Evolutionary conservation across 2,113 vertebrate genomes (phyloP).

Genomic region (Strigops habroptila): DNA sequence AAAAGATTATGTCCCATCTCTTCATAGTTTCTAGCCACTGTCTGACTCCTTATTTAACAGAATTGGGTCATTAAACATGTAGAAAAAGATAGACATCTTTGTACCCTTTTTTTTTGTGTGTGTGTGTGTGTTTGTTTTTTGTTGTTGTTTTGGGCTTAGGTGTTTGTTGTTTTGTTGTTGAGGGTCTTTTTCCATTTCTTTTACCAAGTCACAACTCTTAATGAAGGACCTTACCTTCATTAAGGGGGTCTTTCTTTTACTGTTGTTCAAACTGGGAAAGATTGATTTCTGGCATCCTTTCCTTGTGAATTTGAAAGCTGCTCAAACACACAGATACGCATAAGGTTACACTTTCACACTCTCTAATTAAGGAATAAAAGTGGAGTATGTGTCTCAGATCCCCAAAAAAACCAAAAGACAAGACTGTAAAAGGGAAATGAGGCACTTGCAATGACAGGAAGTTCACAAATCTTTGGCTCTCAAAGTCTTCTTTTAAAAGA

Average conservation of each 20-base stretch:
- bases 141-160: neutral
- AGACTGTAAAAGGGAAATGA: neutral
- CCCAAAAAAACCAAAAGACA: neutral
- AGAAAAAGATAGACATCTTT: neutral
- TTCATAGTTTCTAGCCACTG: neutral
- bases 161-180: fast-evolving
- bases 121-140: no score
- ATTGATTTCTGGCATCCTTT: neutral
- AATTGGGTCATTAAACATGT: neutral
- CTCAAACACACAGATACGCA: neutral
- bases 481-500: neutral
- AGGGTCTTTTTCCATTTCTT: neutral
- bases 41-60: neutral
- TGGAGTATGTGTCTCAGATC: neutral
- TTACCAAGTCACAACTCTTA: neutral
- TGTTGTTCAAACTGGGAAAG: neutral
- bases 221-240: no score
- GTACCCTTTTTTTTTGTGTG: neutral
- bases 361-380: conserved; percentile 1
- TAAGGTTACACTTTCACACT: neutral
- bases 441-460: neutral
- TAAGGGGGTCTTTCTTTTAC: neutral
- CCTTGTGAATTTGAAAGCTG: neutral
- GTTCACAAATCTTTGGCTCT: neutral
- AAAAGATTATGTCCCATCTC: neutral